Percentiles rank a stretch among this genome's conserved stretches.
phyloP scores from a whole-genome alignment of 2,888 invertebrate genomes.

The Mythimna ferrago region DNA sequence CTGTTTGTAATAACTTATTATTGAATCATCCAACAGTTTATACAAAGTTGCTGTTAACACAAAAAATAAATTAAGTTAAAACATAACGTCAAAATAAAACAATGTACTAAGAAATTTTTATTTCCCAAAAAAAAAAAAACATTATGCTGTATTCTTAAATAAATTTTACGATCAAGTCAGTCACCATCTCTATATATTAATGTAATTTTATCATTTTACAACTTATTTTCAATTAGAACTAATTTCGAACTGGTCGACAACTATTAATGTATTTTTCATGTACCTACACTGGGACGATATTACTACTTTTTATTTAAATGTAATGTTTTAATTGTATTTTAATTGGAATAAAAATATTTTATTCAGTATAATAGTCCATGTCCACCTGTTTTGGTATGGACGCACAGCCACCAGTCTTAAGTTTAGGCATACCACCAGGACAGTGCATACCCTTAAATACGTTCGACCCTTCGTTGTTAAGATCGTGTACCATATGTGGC shows the following conservation, averaged over 20 bases:
- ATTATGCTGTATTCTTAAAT: not conserved
- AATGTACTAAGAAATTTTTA: not conserved
- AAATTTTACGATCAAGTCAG: not conserved
- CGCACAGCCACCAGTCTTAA: slow-evolving; percentile 2
- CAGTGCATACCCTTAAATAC: not conserved
- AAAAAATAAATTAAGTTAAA: not conserved
- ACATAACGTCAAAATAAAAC: not conserved
- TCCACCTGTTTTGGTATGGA: rapidly evolving
- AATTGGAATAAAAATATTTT: too few species aligned
- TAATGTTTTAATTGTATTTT: too few species aligned
- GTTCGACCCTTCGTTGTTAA: not conserved
- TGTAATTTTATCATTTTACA: too few species aligned
- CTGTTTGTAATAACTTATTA: not conserved
- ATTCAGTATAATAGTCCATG: not conserved
- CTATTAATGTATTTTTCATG: too few species aligned
- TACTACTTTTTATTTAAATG: too few species aligned
- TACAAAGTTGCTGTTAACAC: too few species aligned
- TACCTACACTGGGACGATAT: too few species aligned
- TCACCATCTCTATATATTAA: too few species aligned
- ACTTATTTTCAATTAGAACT: too few species aligned
- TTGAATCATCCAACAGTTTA: too few species aligned
- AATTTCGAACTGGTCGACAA: too few species aligned
- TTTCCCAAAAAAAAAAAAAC: not conserved
- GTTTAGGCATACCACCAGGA: not conserved
- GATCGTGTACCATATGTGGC: not conserved